phyloP scores from a whole-genome alignment of 2,888 invertebrate genomes.

The Drosophila suboccidentalis region DNA sequence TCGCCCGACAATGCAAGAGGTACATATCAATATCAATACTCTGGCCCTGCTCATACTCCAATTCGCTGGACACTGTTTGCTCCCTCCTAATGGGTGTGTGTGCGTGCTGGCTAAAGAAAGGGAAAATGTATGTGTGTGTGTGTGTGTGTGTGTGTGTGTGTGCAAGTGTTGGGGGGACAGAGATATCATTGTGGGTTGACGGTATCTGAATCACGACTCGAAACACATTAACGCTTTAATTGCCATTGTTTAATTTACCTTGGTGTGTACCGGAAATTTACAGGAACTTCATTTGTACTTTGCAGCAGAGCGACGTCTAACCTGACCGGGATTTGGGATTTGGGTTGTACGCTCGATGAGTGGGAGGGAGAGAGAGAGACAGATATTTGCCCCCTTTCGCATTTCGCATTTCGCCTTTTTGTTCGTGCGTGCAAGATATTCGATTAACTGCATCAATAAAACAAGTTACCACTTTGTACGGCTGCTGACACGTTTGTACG shows the following conservation, averaged over 20 bases:
- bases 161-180: neutral
- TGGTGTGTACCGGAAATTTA: constrained; percentile 72
- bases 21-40: constrained; percentile 17
- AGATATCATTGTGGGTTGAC: constrained; percentile 34
- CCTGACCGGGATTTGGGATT: neutral
- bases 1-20: neutral
- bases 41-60: neutral
- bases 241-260: constrained; percentile 80
- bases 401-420: constrained; percentile 35
- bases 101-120: constrained; percentile 7
- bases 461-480: constrained; percentile 30
- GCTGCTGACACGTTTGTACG: constrained; percentile 20
- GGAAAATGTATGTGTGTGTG: neutral
- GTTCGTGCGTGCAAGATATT: constrained; percentile 72
- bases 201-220: constrained; percentile 62
- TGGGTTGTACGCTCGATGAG: neutral
- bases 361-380: neutral
- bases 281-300: constrained; percentile 79
- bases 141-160: neutral
- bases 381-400: constrained; percentile 4
- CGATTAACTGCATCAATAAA: constrained; percentile 63
- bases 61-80: neutral
- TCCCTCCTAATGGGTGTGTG: constrained; percentile 1
- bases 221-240: constrained; percentile 72
- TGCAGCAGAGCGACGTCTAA: constrained; percentile 6